Evolutionary conservation across 1,140 invertebrate species (phyloP).

Genomic region (Medauroidea extradentata): DNA sequence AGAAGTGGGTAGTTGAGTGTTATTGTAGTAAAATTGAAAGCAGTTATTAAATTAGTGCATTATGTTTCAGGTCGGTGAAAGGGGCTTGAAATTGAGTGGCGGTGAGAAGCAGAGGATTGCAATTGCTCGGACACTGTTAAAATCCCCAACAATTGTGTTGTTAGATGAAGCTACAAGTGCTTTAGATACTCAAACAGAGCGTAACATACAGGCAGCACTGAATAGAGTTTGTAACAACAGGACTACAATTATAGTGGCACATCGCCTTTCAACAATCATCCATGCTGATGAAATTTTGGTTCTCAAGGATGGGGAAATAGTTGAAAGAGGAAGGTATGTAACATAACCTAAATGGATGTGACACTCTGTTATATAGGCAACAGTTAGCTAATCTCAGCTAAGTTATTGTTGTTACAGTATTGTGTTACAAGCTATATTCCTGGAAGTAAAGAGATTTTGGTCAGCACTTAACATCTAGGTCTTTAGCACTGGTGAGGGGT

Average conservation of each 20-base stretch:
- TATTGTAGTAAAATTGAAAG: not conserved
- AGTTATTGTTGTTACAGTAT: not conserved
- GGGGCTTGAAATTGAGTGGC: conserved; percentile 74
- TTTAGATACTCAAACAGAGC: conserved; percentile 77
- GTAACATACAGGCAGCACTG: conserved; percentile 77
- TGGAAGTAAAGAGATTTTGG: no score
- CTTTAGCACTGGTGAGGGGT: no score
- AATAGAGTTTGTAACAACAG: conserved; percentile 72
- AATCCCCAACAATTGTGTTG: conserved; percentile 79
- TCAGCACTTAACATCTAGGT: no score
- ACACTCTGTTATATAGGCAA: not conserved
- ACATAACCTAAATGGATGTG: not conserved
- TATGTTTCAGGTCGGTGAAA: conserved; percentile 62
- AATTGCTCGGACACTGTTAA: conserved; percentile 85
- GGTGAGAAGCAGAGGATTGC: conserved; percentile 93
- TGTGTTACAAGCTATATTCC: not conserved
- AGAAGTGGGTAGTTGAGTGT: no score
- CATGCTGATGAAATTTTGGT: conserved; percentile 92
- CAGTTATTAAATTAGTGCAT: not conserved
- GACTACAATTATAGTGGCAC: conserved; percentile 90
- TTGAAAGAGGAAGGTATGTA: conserved; percentile 81
- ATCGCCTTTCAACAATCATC: conserved; percentile 88
- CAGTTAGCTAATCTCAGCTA: not conserved
- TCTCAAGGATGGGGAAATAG: conserved; percentile 81
- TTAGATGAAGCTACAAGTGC: conserved; percentile 89